Percentiles rank a stretch among this genome's conserved stretches.
phyloP scores from a whole-genome alignment of 2,797 vertebrate genomes.

The Esox masquinongy region DNA sequence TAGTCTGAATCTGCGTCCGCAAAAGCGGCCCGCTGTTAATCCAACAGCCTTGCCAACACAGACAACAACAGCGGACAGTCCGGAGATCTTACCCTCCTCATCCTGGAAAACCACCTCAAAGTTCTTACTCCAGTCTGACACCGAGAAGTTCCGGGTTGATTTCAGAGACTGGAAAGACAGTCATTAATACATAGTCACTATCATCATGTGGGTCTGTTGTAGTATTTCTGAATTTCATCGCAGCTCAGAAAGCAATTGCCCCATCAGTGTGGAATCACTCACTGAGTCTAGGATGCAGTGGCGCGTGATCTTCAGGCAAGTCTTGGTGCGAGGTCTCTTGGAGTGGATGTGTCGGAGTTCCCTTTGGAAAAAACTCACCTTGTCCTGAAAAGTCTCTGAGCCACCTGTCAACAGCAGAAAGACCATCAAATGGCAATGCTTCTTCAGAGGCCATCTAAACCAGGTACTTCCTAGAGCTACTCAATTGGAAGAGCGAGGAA shows the following conservation, averaged over 20 bases:
- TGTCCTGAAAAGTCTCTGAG: conserved; percentile 98
- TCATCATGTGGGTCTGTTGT: background rate
- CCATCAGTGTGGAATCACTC: conserved; percentile 48
- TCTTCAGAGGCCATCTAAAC: background rate
- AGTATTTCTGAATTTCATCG: background rate
- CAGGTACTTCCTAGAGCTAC: background rate
- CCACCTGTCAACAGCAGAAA: conserved; percentile 77
- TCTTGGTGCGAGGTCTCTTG: conserved; percentile 94
- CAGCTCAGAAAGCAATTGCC: background rate
- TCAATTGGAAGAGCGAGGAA: background rate
- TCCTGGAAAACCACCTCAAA: conserved; percentile 98
- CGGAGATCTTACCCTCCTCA: conserved; percentile 88
- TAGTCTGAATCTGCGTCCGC: too few species aligned
- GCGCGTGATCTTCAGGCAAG: conserved; percentile 91
- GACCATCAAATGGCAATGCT: background rate
- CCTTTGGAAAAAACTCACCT: conserved; percentile 96
- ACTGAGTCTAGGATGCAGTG: conserved; percentile 91
- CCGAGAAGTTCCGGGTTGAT: conserved; percentile 94
- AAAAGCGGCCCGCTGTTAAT: too few species aligned
- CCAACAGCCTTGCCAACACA: too few species aligned
- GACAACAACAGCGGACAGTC: background rate
- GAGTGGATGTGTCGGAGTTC: conserved; percentile 94
- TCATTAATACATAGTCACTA: background rate
- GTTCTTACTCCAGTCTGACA: conserved; percentile 98
- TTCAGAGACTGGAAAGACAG: conserved; percentile 85